These are phyloP conservation scores for Lacanobia wlatinum DNA, from an alignment of 2,888 invertebrate genomes.

Conservation along the genomic window DNA sequence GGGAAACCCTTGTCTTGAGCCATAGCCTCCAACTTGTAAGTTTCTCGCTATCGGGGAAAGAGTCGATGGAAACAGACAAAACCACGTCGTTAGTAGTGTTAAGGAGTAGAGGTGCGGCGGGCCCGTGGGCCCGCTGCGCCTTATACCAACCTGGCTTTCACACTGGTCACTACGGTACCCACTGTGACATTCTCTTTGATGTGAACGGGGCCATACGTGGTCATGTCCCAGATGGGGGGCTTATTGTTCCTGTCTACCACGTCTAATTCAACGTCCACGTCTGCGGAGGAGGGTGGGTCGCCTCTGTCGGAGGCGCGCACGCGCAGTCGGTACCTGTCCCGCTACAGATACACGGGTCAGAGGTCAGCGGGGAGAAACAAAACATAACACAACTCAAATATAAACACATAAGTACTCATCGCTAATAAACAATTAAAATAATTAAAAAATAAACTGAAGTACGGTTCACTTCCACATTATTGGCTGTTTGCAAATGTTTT, in stretches of 20 bases:
- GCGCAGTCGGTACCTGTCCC: conserved; percentile 98
- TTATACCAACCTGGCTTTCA: conserved; percentile 99
- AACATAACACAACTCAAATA: conserved; percentile 91
- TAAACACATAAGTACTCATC: conserved; percentile 88
- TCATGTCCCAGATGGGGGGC: conserved; percentile 98
- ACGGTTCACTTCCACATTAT: conserved; percentile 82
- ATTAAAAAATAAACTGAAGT: conserved; percentile 82
- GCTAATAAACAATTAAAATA: conserved; percentile 88
- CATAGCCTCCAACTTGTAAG: conserved; percentile 99
- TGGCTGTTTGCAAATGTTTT: conserved; percentile 72
- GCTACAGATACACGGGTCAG: conserved; percentile 96
- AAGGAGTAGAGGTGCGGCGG: conserved; percentile 89
- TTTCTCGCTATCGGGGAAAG: conserved; percentile 96
- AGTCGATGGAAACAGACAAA: conserved; percentile 92
- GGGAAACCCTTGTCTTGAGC: conserved; percentile 99
- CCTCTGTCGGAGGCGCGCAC: conserved; percentile 99
- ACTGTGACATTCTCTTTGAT: conserved; percentile 99
- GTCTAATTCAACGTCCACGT: conserved; percentile 99
- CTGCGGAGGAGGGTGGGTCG: conserved; percentile 97
- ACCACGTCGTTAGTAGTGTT: conserved; percentile 93
- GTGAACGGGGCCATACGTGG: conserved; percentile 99
- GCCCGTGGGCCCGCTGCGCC: conserved; percentile 89
- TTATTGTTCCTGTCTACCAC: conserved; percentile 99
- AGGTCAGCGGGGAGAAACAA: conserved; percentile 93
- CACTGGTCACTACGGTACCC: conserved; percentile 99